Conservation (phyloP, 2,113 vertebrate genomes). For the Leptodactylus fuscus region DNA sequence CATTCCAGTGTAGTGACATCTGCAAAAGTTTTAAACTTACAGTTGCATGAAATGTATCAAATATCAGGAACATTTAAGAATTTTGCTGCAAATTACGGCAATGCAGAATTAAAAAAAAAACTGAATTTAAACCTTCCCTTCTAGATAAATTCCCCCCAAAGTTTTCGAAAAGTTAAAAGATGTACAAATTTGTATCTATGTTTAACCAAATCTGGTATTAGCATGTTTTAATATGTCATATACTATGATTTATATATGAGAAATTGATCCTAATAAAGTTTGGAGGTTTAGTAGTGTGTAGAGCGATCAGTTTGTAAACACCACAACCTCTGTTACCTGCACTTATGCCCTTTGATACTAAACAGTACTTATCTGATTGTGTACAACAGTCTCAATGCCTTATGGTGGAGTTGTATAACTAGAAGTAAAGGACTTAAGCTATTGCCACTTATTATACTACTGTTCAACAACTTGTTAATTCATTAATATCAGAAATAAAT, state of each 20-base stretch:
- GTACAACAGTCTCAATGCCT: background rate
- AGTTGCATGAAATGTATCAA: too few relatives aligned
- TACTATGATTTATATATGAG: background rate
- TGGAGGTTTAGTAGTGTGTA: background rate
- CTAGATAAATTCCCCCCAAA: too few relatives aligned
- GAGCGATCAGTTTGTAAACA: background rate
- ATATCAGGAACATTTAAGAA: too few relatives aligned
- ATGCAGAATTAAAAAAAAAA: too few relatives aligned
- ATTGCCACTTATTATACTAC: background rate
- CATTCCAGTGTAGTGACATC: too few relatives aligned
- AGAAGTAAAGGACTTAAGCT: background rate
- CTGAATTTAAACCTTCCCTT: too few relatives aligned
- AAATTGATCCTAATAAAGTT: background rate
- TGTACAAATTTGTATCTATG: background rate
- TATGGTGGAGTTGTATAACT: background rate
- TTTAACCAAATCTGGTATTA: background rate
- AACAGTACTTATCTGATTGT: constrained; percentile 20
- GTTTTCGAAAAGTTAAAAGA: background rate
- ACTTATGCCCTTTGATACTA: constrained; percentile 10
- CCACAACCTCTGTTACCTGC: background rate
- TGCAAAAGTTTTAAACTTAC: too few relatives aligned
- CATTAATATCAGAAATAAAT: background rate
- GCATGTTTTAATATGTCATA: background rate
- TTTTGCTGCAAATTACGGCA: too few relatives aligned
- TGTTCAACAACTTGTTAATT: background rate